Conservation (phyloP, 2,797 vertebrate species). For the Adelosebastes latens region DNA sequence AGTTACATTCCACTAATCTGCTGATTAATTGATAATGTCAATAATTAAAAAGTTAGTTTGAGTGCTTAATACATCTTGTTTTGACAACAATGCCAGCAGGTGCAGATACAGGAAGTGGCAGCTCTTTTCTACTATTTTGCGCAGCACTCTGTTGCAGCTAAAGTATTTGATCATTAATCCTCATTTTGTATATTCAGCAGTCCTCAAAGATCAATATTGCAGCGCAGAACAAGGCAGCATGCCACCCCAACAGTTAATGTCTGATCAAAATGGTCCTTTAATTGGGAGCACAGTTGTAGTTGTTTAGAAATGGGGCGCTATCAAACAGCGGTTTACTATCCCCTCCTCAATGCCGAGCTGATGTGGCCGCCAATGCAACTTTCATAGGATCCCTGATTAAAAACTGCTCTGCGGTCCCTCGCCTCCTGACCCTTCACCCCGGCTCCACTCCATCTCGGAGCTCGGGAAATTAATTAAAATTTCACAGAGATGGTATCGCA, state of each 20-base stretch:
- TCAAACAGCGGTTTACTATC: conserved; percentile 87
- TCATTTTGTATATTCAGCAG: conserved; percentile 75
- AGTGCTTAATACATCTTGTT: neutral
- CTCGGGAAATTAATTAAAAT: conserved; percentile 96
- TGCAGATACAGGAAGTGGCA: neutral
- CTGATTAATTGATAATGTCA: neutral
- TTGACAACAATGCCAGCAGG: neutral
- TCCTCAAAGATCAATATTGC: conserved; percentile 76
- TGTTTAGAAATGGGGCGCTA: conserved; percentile 69
- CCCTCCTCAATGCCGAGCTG: conserved; percentile 76
- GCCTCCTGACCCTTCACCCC: conserved; percentile 93
- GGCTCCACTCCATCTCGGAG: conserved; percentile 92
- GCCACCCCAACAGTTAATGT: conserved; percentile 76
- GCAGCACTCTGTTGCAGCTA: conserved; percentile 15
- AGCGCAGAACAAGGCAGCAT: conserved; percentile 69
- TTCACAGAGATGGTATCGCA: conserved; percentile 87
- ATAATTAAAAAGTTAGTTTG: neutral
- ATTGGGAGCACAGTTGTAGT: conserved; percentile 77
- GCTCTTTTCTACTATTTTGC: neutral
- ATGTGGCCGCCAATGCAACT: conserved; percentile 77
- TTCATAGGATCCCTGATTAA: conserved; percentile 95
- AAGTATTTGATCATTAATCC: conserved; percentile 71
- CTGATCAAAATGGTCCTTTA: conserved; percentile 84
- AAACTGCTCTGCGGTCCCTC: conserved; percentile 94
- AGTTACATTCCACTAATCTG: neutral